Evolutionary conservation across 1,140 invertebrate genomes (phyloP).

Genomic region (Branchinecta lynchi): DNA sequence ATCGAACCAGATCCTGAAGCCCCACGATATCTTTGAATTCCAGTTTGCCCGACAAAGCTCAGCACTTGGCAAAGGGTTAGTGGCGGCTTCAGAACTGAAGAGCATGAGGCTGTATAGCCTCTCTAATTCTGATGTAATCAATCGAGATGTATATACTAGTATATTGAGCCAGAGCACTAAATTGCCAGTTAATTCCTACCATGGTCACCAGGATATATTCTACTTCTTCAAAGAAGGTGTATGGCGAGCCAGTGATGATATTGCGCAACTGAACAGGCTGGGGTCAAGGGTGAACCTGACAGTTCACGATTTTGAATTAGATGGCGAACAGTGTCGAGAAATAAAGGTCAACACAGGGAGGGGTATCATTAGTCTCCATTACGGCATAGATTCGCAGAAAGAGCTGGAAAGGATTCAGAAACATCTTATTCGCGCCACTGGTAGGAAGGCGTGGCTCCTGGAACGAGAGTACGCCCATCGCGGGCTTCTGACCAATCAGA

Average conservation of each 20-base stretch:
- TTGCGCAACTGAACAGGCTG: slow-evolving; percentile 66
- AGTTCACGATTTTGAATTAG: slow-evolving; percentile 64
- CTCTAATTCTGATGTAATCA: background rate
- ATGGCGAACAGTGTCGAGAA: slow-evolving; percentile 22
- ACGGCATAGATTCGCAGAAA: slow-evolving; percentile 72
- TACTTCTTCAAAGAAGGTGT: slow-evolving; percentile 87
- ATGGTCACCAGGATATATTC: slow-evolving; percentile 68
- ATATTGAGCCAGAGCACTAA: slow-evolving; percentile 13
- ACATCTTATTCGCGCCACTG: slow-evolving; percentile 66
- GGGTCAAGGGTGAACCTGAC: slow-evolving; percentile 84
- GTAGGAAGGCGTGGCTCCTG: slow-evolving; percentile 77
- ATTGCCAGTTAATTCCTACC: background rate
- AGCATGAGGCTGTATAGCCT: background rate
- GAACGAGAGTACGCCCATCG: slow-evolving; percentile 62
- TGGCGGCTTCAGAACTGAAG: background rate
- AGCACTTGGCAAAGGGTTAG: background rate
- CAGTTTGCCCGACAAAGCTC: background rate
- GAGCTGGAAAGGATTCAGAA: slow-evolving; percentile 72
- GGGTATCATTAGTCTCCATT: slow-evolving; percentile 37
- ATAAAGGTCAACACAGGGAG: slow-evolving; percentile 18
- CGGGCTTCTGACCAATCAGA: slow-evolving; percentile 49
- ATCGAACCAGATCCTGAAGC: background rate
- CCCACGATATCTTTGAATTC: background rate
- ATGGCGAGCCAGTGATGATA: slow-evolving; percentile 70
- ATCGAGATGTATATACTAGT: slow-evolving; percentile 10